Evolutionary conservation across 2,113 vertebrate species (phyloP).

Genomic region (Eudorcas thomsonii): DNA sequence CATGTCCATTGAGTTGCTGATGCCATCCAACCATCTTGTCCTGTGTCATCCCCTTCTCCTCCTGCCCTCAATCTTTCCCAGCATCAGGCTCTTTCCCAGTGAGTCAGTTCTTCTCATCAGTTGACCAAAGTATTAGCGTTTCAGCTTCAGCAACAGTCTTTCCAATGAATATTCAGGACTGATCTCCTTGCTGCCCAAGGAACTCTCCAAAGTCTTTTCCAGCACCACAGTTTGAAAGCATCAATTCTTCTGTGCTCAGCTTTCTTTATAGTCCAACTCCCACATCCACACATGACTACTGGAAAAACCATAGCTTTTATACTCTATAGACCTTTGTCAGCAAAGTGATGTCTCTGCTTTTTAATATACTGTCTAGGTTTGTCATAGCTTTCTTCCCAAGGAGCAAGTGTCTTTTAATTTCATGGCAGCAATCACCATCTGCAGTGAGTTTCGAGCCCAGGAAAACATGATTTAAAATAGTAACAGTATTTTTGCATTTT

Average conservation of each 20-base stretch:
- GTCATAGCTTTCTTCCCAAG: not conserved
- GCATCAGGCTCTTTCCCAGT: not conserved
- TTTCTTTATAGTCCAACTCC: not conserved
- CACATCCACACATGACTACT: not conserved
- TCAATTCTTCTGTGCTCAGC: not conserved
- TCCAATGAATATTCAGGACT: not conserved
- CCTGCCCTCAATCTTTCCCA: not conserved
- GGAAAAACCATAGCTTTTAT: not conserved
- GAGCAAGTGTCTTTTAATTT: not conserved
- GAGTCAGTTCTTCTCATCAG: not conserved
- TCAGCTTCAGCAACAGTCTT: not conserved
- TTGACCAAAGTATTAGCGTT: not conserved
- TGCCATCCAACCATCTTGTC: not conserved
- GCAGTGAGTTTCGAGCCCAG: not conserved
- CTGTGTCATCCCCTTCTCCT: not conserved
- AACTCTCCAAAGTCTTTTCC: not conserved
- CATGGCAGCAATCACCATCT: not conserved
- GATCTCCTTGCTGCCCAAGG: not conserved
- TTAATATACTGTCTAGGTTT: not conserved
- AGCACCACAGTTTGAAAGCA: not conserved
- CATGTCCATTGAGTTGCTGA: not conserved
- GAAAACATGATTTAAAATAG: not conserved
- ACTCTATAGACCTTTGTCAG: not conserved
- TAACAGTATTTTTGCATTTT: not conserved
- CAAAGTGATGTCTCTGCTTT: not conserved